Evolutionary conservation across 2,888 invertebrate species (phyloP), one percentile per base, ranked within the genome.

Genomic region (Deilephila porcellus): DNA sequence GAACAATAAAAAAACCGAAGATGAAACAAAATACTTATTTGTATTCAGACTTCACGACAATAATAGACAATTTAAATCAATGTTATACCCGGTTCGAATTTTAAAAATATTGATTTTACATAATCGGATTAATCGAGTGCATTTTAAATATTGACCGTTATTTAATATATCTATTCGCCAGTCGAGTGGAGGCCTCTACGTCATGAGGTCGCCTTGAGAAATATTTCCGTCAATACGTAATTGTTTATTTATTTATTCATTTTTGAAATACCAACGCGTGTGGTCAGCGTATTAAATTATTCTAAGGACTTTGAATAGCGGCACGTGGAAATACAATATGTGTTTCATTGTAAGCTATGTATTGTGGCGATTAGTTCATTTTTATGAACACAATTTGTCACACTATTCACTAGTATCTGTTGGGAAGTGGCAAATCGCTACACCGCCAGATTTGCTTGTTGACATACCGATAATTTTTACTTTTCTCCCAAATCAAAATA

Each of bases 241-340:
- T 25, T 25, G 20, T 17, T 25, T 67, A 67, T 52, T 67, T 67
- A 67, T 52, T 67, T 52, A 67, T 67, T 52, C 67, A 52, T 67
- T 67, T 45, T 67, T 67, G 17, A 25, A 67, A 67, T 67, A 25
- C 67, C 45, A 52, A 25, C 37, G 37, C 17, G 67, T 67, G 25
- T 20, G 67, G 14, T 34, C 63, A 8, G 25, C 5, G 67, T 25
- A 67, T 45, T 52, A 20, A 67, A 45, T 20, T 7, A n/a, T 56
- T 29, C 14, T 60, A 60, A 60, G 29, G 60, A 29, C 60, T n/a
- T 56, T n/a, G 45, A 45, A 11, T 45, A 11, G 45, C 11, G n/a
- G 20, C 45, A 20, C 20, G 37, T 64, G 64, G 64, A 64, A 64
- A 64, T 11, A 20, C 45, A 45, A 20, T 45, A 25, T 64, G 34